Evolutionary conservation across 2,113 vertebrate species (phyloP).

Genomic region (Stegostoma tigrinum): DNA sequence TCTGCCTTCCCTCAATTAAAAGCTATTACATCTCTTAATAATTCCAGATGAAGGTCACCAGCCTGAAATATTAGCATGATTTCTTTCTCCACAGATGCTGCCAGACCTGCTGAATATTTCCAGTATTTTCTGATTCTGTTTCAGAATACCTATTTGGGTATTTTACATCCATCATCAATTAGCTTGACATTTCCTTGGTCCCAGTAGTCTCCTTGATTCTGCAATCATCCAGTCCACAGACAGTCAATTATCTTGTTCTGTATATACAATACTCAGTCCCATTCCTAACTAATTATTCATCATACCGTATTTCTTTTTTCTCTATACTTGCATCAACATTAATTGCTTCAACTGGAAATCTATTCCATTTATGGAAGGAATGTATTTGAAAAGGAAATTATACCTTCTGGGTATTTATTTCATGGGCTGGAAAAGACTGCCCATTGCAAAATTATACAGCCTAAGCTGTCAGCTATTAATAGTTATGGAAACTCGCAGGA

Average conservation of each 20-base stretch:
- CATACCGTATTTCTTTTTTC: too few species aligned
- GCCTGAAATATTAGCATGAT: too few species aligned
- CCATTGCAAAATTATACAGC: background rate
- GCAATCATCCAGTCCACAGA: background rate
- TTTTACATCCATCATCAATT: background rate
- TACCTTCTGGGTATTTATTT: background rate
- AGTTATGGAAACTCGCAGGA: background rate
- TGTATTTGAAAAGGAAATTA: background rate
- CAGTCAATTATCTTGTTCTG: background rate
- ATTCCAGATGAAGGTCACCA: too few species aligned
- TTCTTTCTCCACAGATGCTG: too few species aligned
- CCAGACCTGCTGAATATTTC: too few species aligned
- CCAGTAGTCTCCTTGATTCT: background rate
- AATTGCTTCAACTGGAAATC: background rate
- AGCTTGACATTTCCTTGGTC: background rate
- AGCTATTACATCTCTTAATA: too few species aligned
- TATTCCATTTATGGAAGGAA: constrained; percentile 22
- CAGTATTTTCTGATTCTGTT: too few species aligned
- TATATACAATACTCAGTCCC: background rate
- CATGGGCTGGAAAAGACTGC: background rate
- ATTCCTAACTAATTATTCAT: background rate
- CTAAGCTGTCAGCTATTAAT: background rate
- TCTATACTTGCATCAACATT: background rate
- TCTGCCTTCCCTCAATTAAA: too few species aligned
- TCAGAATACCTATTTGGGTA: background rate